Evolutionary conservation across 2,797 vertebrate genomes (phyloP), one percentile per base, ranked within the genome.

Genomic region (Alectoris magna): DNA sequence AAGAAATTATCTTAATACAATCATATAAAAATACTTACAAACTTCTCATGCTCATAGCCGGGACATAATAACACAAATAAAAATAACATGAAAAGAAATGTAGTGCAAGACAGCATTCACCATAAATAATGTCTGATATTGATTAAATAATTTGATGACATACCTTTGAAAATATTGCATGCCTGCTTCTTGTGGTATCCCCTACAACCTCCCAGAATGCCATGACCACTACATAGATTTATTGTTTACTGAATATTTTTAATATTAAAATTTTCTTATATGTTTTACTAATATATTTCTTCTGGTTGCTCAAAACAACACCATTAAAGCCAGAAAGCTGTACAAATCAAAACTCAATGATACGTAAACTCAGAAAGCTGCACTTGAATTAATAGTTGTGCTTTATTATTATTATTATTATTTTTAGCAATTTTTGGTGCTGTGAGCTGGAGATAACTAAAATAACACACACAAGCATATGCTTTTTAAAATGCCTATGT

Each of bases 101-200:
- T 23, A 63, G 5, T 13, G 3, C n/a, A 88, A 72, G 34, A 56
- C 10, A 24, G 10, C 5, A 29, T 72, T 72, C 76, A 75, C 81
- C 3, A 67, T 9, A 79, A 84, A 66, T 34, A 49, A 36, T 76
- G 11, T 72, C 53, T 77, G 44, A 26, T 11, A 67, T 44, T 88
- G 51, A 48, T 86, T 90, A 77, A 59, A 88, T 88, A 91, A 58
- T 89, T 87, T 93, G 72, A 87, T 44, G 16, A 6, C 9, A 67
- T 70, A 67, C 8, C 60, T 24, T 70, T 78, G 44, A 81, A 27
- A 82, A 74, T 64, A 67, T 46, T 63, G 41, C 13, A 36, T 60
- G 10, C 21, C n/a, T 84, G 16, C 15, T 84, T 91, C 81, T 78
- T 53, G 49, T 41, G 17, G 4, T 68, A 73, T 91, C 29, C 7